Conservation (phyloP, 2,888 invertebrate species). For the Clitarchus hookeri region DNA sequence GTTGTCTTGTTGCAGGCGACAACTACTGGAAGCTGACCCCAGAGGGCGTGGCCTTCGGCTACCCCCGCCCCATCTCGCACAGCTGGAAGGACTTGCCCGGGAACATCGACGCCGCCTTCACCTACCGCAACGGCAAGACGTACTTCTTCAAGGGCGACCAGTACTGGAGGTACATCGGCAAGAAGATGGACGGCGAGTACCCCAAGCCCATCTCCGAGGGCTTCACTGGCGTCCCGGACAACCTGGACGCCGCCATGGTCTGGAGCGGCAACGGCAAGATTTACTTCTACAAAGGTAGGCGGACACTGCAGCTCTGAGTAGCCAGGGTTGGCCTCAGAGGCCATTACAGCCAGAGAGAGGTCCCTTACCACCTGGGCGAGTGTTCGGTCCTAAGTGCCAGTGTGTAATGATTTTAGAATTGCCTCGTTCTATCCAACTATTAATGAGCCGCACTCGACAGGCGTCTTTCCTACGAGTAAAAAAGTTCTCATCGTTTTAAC, state of each 20-base stretch:
- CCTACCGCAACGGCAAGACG: constrained; percentile 93
- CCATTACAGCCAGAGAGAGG: too few relatives aligned
- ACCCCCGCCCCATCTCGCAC: constrained; percentile 80
- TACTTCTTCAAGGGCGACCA: constrained; percentile 95
- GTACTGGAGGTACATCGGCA: constrained; percentile 91
- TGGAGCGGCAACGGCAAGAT: constrained; percentile 98
- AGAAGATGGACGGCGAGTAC: constrained; percentile 82
- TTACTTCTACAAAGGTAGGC: constrained; percentile 94
- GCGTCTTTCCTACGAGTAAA: too few relatives aligned
- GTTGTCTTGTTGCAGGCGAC: constrained; percentile 61
- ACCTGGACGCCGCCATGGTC: constrained; percentile 91
- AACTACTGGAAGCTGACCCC: constrained; percentile 87
- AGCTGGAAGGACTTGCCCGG: constrained; percentile 85
- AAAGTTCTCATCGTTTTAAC: too few relatives aligned
- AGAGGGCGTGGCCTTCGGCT: constrained; percentile 83
- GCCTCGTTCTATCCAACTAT: too few relatives aligned
- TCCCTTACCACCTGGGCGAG: too few relatives aligned
- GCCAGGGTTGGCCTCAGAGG: too few relatives aligned
- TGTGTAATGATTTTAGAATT: too few relatives aligned
- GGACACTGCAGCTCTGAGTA: background rate
- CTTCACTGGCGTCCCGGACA: constrained; percentile 92
- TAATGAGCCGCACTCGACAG: too few relatives aligned
- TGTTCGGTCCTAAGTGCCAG: too few relatives aligned
- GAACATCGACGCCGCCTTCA: constrained; percentile 92
- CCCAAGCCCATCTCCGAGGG: constrained; percentile 92